These are phyloP conservation scores for Ips typographus DNA, from an alignment of 1,140 invertebrate genomes.

Conservation along the genomic window DNA sequence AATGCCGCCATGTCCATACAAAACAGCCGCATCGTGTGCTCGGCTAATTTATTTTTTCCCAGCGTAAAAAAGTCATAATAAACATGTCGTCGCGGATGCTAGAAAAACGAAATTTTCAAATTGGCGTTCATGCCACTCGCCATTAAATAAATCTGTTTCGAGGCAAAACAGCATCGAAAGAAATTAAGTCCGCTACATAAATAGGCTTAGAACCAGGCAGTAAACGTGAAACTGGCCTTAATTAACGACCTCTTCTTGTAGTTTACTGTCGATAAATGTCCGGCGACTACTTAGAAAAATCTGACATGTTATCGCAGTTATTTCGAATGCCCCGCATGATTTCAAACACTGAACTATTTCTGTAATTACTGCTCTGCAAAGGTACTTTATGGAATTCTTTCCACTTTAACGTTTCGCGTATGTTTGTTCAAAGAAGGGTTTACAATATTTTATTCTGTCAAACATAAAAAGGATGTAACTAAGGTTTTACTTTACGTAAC, in stretches of 20 bases:
- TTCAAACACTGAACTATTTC: neutral
- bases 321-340: neutral
- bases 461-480: too few relatives aligned
- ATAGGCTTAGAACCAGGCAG: neutral
- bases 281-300: conserved; percentile 8
- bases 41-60: too few relatives aligned
- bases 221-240: conserved; percentile 11
- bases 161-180: neutral
- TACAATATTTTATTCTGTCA: too few relatives aligned
- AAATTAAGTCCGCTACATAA: conserved; percentile 16
- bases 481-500: too few relatives aligned
- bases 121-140: neutral
- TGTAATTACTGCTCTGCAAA: conserved; percentile 8
- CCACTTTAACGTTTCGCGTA: too few relatives aligned
- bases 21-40: too few relatives aligned
- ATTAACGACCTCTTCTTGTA: conserved; percentile 3
- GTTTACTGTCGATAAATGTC: conserved; percentile 12
- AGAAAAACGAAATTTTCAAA: too few relatives aligned
- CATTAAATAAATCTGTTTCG: conserved; percentile 13
- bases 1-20: too few relatives aligned
- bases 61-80: too few relatives aligned
- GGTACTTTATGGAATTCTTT: conserved; percentile 13
- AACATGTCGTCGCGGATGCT: too few relatives aligned
- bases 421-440: too few relatives aligned
- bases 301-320: conserved; percentile 12